Percentiles rank a stretch among this genome's conserved stretches.
Evolutionary conservation across 92 coral and sea anemone genomes (phyloP).

Genomic region (Blastomussa wellsi): DNA sequence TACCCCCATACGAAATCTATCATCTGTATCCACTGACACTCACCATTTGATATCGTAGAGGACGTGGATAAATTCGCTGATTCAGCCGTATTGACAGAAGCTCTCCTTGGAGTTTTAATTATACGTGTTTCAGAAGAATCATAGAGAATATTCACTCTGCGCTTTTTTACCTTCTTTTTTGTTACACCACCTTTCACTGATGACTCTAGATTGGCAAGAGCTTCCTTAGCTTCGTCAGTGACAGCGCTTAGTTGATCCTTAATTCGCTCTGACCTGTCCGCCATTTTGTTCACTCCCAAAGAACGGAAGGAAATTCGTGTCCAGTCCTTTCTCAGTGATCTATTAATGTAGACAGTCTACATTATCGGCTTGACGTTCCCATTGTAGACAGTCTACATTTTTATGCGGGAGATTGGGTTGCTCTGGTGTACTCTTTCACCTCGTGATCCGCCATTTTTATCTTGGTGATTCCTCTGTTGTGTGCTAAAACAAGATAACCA

Average conservation of each 20-base stretch:
- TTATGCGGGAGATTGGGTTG: conserved; percentile 3
- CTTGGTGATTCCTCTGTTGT: conserved; percentile 38
- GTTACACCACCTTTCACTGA: not conserved
- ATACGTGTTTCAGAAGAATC: not conserved
- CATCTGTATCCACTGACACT: not conserved
- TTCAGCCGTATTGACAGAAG: not conserved
- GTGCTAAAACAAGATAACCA: conserved; percentile 38
- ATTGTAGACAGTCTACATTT: too few species aligned
- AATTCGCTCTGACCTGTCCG: too few species aligned
- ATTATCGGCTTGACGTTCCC: not conserved
- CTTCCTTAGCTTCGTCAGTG: too few species aligned
- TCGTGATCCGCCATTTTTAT: conserved; percentile 43
- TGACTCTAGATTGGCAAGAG: too few species aligned
- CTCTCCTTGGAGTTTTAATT: not conserved
- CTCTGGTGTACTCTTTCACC: conserved; percentile 38
- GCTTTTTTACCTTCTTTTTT: not conserved
- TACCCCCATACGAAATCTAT: too few species aligned
- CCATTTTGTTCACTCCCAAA: too few species aligned
- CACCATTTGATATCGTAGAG: not conserved
- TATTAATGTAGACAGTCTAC: too few species aligned
- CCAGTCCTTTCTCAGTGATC: too few species aligned
- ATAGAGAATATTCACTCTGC: not conserved
- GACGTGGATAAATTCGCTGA: not conserved
- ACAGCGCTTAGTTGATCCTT: too few species aligned
- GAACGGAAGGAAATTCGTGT: too few species aligned